Base-by-base conservation (phyloP, 1,140 invertebrate genomes). In the Drosophila bocki region DNA sequence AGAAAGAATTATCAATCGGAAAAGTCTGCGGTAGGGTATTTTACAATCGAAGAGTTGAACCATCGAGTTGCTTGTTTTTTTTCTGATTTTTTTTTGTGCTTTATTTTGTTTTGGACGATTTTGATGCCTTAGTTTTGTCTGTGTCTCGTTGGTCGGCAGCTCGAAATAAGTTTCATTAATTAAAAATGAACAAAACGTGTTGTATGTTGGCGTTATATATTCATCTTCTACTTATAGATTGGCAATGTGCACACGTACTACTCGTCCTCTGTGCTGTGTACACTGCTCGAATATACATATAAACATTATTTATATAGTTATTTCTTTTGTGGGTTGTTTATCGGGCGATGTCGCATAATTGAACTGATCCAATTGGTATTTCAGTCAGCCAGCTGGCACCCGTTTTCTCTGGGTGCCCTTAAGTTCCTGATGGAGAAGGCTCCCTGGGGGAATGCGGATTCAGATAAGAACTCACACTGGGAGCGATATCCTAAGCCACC, bases 171-270 rank as follows among this genome's bases (percentile, higher is more conserved):
- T 80, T 87, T 87, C 72, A 88, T 87, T 82, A 87, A 88, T 87
- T 88, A 87, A 87, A 80, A 88, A 83, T 83, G 60, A 88, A 75
- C 76, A 80, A 88, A 87, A 83, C 83, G 83, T 87, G 80, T 76
- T 78, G 61, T 69, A 82, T 59, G 64, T 74, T 70, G 62, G 51
- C 70, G 56, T 69, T 78, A 62, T 75, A 76, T 80, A 60, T 61
- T 64, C 48, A 68, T 72, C 33, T 61, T 64, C 41, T 78, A 63
- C 57, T 37, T 78, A 78, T 78, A 78, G 64, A 78, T 78, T 78
- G 61, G 71, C 72, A 76, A 76, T 76, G 53, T 78, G 51, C 57
- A 62, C 75, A 78, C 75, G 57, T 78, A 78, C 59, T 57, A 54
- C 56, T 48, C 47, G 48, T 42, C 15, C 68, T 39, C 37, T 41